These are phyloP conservation scores for Cochlearius cochlearius DNA, from an alignment of 2,113 vertebrate species.

Conservation along the genomic window DNA sequence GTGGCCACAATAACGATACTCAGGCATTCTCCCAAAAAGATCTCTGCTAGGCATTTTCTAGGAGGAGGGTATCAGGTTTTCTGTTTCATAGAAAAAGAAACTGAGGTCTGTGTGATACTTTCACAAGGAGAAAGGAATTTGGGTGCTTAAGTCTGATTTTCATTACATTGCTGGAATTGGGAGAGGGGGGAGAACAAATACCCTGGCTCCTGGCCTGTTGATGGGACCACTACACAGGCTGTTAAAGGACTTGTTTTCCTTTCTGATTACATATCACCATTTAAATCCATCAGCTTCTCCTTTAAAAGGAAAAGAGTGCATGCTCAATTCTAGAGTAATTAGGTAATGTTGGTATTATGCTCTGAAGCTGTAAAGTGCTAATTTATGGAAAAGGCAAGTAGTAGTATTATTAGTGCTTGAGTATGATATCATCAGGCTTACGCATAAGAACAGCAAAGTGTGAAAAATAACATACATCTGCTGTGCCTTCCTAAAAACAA, in stretches of 20 bases:
- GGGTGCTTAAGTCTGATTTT: neutral
- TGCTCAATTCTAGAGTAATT: constrained; percentile 45
- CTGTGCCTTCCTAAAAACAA: neutral
- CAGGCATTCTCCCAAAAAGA: neutral
- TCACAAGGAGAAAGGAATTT: neutral
- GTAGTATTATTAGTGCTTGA: constrained; percentile 33
- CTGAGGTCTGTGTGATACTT: neutral
- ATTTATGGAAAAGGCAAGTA: constrained; percentile 54
- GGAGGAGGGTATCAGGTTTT: neutral
- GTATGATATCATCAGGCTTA: constrained; percentile 57
- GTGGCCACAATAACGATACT: neutral
- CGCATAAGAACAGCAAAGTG: neutral
- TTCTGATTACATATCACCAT: constrained; percentile 28
- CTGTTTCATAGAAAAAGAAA: neutral
- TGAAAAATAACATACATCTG: constrained; percentile 38
- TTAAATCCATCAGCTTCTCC: constrained; percentile 33
- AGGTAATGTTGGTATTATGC: constrained; percentile 45
- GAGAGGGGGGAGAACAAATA: neutral
- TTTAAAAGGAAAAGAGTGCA: constrained; percentile 50
- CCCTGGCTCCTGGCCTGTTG: neutral
- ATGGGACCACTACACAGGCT: constrained; percentile 6
- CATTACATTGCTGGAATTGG: neutral
- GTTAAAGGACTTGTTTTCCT: constrained; percentile 43
- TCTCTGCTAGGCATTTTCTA: neutral
- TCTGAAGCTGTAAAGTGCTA: constrained; percentile 56